A percentile compares a stretch with the other conserved stretches of the same genome.
Evolutionary conservation across 2,888 invertebrate species (phyloP).

Genomic region (Cheilosia grossa): DNA sequence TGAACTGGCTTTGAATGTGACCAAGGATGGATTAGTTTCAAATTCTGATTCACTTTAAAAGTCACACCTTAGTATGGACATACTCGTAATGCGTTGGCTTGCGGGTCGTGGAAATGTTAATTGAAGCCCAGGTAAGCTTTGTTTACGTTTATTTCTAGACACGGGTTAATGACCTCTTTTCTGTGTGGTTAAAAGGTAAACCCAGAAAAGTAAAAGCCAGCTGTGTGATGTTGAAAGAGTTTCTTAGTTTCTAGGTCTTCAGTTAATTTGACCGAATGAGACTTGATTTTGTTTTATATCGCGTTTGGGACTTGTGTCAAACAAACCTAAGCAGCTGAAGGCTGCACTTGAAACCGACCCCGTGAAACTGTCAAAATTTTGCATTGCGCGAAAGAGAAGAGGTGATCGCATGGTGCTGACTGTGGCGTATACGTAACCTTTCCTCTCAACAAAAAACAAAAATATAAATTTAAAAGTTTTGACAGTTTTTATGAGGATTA

Average conservation of each 20-base stretch:
- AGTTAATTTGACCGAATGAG: constrained; percentile 14
- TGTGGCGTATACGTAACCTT: constrained; percentile 30
- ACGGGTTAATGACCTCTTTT: constrained; percentile 15
- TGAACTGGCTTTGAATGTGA: not conserved
- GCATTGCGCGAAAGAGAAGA: not conserved
- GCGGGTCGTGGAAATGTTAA: not conserved
- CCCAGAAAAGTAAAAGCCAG: not conserved
- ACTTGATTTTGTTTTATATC: constrained; percentile 21
- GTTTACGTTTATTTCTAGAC: not conserved
- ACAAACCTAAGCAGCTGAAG: constrained; percentile 24
- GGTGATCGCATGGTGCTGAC: not conserved
- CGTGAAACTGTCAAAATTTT: not conserved
- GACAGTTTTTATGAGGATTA: too few species aligned
- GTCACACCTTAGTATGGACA: not conserved
- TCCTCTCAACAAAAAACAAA: not conserved
- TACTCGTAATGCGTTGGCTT: too few species aligned
- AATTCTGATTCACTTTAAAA: not conserved
- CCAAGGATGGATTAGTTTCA: constrained; percentile 7
- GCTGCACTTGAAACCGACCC: constrained; percentile 5
- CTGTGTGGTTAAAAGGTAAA: not conserved
- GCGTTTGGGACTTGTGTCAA: constrained; percentile 4
- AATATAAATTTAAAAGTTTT: not conserved
- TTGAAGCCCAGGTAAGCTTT: not conserved
- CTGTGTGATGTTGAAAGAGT: constrained; percentile 22
- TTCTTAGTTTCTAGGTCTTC: constrained; percentile 22